Evolutionary conservation across 2,888 invertebrate species (phyloP), one percentile per base, ranked within the genome.

Genomic region (Pediacus dermestoides): DNA sequence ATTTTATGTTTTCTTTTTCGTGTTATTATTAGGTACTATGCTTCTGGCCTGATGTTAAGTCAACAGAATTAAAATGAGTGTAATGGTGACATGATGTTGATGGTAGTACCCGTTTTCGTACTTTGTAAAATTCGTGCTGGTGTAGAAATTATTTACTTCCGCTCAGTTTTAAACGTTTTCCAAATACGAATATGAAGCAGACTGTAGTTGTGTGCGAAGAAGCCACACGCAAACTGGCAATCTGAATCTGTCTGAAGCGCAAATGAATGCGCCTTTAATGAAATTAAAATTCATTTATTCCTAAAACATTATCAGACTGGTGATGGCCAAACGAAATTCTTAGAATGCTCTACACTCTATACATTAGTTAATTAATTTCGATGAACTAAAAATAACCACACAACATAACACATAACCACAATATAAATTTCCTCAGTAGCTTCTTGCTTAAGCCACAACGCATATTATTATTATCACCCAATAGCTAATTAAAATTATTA

Each of bases 271-370:
- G 61, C 60, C 65, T 65, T 66, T 67, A 67, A 67, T 66, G 66
- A 68, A 67, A 68, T 67, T 68, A 67, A 67, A 67, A 68, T 67
- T 67, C 67, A 67, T 68, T 67, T 67, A 68, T 68, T 66, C 67
- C 60, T 43, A 39, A 63, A 57, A 63, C 64, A 60, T 61, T 66
- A 64, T 64, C 63, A 53, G 63, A 57, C 60, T 51, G n/a, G n/a
- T n/a, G n/a, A n/a, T n/a, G 52, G 47, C 46, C 58, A 32, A 46
- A 54, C 54, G 60, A 61, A 60, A 61, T 66, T 67, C 66, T 64
- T 55, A 65, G 67, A 67, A 66, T 54, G 52, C 46, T 45, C 44
- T 56, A 59, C 23, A n/a, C n/a, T 23, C n/a, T n/a, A n/a, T n/a
- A n/a, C 64, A 64, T 66, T 64, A 67, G 62, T 59, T 67, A 66